Conservation (phyloP, 2,888 invertebrate genomes). For the Thereva unica region DNA sequence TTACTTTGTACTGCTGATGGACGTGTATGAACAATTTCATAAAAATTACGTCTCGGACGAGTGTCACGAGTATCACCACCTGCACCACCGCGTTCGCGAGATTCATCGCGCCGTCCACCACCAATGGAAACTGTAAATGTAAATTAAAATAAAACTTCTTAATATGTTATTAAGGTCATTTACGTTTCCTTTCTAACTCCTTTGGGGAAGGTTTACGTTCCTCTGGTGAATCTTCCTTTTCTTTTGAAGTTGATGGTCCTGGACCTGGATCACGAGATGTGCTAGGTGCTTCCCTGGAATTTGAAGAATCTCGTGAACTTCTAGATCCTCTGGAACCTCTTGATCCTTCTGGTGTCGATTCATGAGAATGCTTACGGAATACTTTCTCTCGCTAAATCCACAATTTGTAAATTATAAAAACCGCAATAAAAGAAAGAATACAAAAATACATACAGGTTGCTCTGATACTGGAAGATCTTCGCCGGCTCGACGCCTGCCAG, state of each 20-base stretch:
- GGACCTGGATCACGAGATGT: constrained; percentile 6
- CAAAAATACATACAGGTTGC: constrained; percentile 36
- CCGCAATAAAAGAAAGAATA: neutral
- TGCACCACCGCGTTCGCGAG: neutral
- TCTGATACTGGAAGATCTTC: constrained; percentile 28
- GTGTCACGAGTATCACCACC: constrained; percentile 43
- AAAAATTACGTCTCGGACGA: constrained; percentile 38
- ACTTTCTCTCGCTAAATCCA: constrained; percentile 35
- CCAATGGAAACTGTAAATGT: no score
- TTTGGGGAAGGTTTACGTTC: constrained; percentile 1
- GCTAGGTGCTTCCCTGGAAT: constrained; percentile 13
- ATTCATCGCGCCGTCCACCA: no score
- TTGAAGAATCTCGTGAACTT: constrained; percentile 18
- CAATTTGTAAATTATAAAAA: neutral
- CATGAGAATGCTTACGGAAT: constrained; percentile 29
- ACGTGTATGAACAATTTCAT: constrained; percentile 51
- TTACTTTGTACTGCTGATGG: constrained; percentile 51
- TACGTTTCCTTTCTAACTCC: neutral
- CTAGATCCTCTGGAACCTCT: constrained; percentile 20
- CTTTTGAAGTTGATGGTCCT: constrained; percentile 14
- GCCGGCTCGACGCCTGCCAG: constrained; percentile 36
- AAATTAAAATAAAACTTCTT: no score
- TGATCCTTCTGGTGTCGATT: constrained; percentile 30
- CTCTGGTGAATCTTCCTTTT: neutral
- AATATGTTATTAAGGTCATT: neutral